Base-by-base conservation (phyloP, 2,888 invertebrate genomes). In the Flexamia atlantica region DNA sequence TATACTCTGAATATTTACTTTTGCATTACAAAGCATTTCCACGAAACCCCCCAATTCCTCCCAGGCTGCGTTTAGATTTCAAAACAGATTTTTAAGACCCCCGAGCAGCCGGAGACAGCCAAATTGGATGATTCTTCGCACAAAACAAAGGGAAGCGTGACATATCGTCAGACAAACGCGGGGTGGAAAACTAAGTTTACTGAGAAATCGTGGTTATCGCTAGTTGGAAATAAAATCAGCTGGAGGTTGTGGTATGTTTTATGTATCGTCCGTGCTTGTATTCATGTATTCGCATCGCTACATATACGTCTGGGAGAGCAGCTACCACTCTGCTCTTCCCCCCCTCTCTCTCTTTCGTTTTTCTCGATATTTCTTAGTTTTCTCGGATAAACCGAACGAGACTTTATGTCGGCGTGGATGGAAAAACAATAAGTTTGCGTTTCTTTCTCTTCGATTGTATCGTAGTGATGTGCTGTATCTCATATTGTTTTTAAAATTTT, bases 61-160 rank as follows among this genome's bases (percentile, higher is more conserved):
- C n/a, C 36, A 36, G 9, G 9, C 36, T 36, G 36, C 36, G 4
- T 36, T 36, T 2, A 3, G 57, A 57, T 57, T 32, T 68, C 25
- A 68, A n/a, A n/a, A n/a, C n/a, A n/a, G n/a, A n/a, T n/a, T n/a
- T n/a, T n/a, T n/a, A n/a, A n/a, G n/a, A n/a, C n/a, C 2, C 32
- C 32, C 36, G 17, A 57, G n/a, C n/a, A 70, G 1, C 70, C 20
- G 20, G 20, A 25, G 23, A 32, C 3, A 46, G 50, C 23, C 76
- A 76, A 76, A 76, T 76, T 76, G 76, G 76, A 76, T 76, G 76
- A 46, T 76, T 76, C n/a, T n/a, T 25, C n/a, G 40, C 36, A n/a
- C n/a, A 76, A 40, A 76, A 76, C 76, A 76, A 76, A 76, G 50
- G 36, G 36, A 72, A n/a, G 50, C 76, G 50, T 76, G 28, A 76